Evolutionary conservation across 2,797 vertebrate genomes (phyloP), one percentile per base, ranked within the genome.

Genomic region (Tinamus major): DNA sequence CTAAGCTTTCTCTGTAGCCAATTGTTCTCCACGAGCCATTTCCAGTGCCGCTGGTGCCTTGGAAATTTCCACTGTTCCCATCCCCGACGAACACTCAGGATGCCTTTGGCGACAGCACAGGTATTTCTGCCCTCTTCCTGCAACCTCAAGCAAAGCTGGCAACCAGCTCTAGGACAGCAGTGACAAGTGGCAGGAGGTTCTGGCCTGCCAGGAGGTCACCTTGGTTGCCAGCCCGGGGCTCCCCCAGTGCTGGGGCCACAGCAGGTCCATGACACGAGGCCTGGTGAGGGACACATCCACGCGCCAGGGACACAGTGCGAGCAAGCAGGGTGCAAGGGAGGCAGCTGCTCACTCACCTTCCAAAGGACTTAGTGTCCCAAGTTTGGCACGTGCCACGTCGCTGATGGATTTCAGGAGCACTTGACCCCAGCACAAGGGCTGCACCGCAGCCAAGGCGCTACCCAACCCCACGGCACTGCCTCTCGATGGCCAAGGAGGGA

Each of bases 391-490:
- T 86, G 87, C 72, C 71, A 84, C 80, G 89, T 79, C 87, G 58
- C 90, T 95, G 92, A 93, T 87, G 86, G 75, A 76, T 96, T 96
- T 94, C 92, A 81, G 94, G 95, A 88, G 89, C 77, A n/a, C 44
- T 94, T 92, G 75, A 86, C 48, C 79, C 79, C 92, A 90, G 87
- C 67, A 46, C 44, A 46, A 19, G 44, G 44, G 16, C 44, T 46
- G 44, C 44, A 46, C 44, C 16, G 19, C 44, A 46, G 14, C 19
- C 23, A 41, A 96, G 87, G 87, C 84, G 91, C 90, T 95, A 10
- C 0, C 86, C 82, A 93, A 94, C 18, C 9, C 81, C 5, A 1
- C 48, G 58, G 87, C 84, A 91, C 90, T 96, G 87, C 68, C 89
- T 93, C 92, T 93, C 85, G 74, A 31, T 95, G 37, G 85, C 39